Evolutionary conservation across 2,888 invertebrate species (phyloP).

Genomic region (Lochmaea capreae): DNA sequence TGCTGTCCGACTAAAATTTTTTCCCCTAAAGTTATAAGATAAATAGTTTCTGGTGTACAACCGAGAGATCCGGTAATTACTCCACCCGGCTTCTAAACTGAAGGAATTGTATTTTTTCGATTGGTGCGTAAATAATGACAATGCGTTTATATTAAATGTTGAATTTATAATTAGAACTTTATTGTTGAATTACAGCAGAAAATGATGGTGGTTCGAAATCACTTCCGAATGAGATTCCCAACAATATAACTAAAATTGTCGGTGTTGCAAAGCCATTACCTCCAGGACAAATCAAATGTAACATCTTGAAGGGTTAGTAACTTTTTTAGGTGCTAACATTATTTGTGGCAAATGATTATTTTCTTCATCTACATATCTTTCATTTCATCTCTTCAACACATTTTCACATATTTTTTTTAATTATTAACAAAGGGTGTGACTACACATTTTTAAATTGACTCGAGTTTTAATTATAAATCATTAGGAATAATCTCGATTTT

Average conservation of each 20-base stretch:
- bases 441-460: too few relatives aligned
- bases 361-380: background rate
- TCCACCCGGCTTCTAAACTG: too few relatives aligned
- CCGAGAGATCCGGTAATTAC: too few relatives aligned
- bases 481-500: too few relatives aligned
- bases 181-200: slow-evolving; percentile 50
- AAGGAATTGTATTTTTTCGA: background rate
- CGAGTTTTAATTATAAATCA: too few relatives aligned
- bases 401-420: background rate
- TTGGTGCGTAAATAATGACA: background rate
- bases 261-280: slow-evolving; percentile 76
- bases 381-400: background rate
- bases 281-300: slow-evolving; percentile 93
- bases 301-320: slow-evolving; percentile 86
- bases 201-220: slow-evolving; percentile 57
- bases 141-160: background rate
- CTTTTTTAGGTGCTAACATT: slow-evolving; percentile 8
- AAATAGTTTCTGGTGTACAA: too few relatives aligned
- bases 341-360: background rate
- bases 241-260: slow-evolving; percentile 60
- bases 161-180: background rate
- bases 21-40: too few relatives aligned
- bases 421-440: too few relatives aligned
- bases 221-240: slow-evolving; percentile 62
- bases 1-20: too few relatives aligned